Conservation (phyloP, 2,113 vertebrate species). For the Phaethornis superciliosus region DNA sequence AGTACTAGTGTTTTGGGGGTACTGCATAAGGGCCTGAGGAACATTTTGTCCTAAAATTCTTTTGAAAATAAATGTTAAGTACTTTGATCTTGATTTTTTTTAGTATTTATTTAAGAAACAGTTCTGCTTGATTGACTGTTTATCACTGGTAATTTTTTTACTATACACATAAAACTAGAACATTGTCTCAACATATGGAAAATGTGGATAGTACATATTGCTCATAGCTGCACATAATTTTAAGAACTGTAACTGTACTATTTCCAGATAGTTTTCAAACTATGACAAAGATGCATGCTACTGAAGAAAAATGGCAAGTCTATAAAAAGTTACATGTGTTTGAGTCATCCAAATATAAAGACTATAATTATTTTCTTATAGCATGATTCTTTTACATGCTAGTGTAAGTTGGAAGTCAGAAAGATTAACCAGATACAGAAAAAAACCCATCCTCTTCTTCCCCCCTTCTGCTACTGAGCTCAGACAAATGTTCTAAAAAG, state of each 20-base stretch:
- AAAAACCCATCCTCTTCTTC: not conserved
- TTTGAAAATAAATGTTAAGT: not conserved
- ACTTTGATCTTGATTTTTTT: not conserved
- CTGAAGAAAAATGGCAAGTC: constrained; percentile 51
- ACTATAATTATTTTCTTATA: not conserved
- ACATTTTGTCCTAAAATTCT: not conserved
- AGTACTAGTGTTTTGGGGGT: not conserved
- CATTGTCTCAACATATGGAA: constrained; percentile 24
- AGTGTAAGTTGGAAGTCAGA: not conserved
- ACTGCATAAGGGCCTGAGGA: not conserved
- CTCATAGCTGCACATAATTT: constrained; percentile 49
- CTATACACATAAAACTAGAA: not conserved
- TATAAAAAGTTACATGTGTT: constrained; percentile 42
- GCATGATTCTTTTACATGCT: not conserved
- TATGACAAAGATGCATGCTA: constrained; percentile 41
- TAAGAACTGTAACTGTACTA: constrained; percentile 38
- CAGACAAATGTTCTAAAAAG: not conserved
- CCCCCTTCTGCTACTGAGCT: not conserved
- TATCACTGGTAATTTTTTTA: not conserved
- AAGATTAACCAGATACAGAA: not conserved
- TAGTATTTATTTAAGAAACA: not conserved
- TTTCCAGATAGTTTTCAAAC: constrained; percentile 44
- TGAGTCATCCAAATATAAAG: constrained; percentile 16
- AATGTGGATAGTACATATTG: constrained; percentile 41
- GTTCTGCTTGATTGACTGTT: not conserved